phyloP scores from a whole-genome alignment of 1,140 invertebrate species.

The Magallana angulata region DNA sequence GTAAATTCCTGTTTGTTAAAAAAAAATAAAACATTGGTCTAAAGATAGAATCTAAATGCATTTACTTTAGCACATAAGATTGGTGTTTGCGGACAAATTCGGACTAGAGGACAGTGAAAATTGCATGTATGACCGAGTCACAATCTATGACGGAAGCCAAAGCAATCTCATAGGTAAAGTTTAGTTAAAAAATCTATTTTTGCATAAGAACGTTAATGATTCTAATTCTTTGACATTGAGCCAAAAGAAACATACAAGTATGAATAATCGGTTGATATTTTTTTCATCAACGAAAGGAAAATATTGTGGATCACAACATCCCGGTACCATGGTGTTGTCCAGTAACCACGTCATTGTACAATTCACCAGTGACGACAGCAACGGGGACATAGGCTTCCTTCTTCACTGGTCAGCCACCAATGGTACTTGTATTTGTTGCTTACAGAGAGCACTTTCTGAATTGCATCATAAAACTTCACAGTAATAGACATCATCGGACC shows the following conservation, averaged over 20 bases:
- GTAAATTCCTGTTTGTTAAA: too few relatives aligned
- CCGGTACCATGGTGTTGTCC: slow-evolving; percentile 9
- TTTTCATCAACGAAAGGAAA: background rate
- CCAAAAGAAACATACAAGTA: too few relatives aligned
- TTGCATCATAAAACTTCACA: too few relatives aligned
- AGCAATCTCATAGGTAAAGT: slow-evolving; percentile 20
- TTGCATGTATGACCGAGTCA: slow-evolving; percentile 45
- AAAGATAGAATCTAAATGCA: too few relatives aligned
- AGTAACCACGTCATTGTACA: slow-evolving; percentile 49
- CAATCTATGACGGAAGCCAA: slow-evolving; percentile 26
- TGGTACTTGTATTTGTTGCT: background rate
- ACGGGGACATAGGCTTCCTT: slow-evolving; percentile 40
- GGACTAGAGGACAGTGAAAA: slow-evolving; percentile 16
- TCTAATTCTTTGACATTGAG: too few relatives aligned
- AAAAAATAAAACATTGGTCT: too few relatives aligned
- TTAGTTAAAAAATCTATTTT: too few relatives aligned
- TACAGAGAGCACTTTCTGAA: too few relatives aligned
- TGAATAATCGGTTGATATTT: background rate
- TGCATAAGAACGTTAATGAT: too few relatives aligned
- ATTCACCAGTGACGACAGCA: slow-evolving; percentile 38
- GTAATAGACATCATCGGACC: too few relatives aligned
- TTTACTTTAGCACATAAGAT: slow-evolving; percentile 38
- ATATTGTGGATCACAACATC: slow-evolving; percentile 47
- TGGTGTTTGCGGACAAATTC: slow-evolving; percentile 43
- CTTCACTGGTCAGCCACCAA: slow-evolving; percentile 50